Conservation (phyloP, 2,888 invertebrate genomes). For the Drosophila dives region DNA sequence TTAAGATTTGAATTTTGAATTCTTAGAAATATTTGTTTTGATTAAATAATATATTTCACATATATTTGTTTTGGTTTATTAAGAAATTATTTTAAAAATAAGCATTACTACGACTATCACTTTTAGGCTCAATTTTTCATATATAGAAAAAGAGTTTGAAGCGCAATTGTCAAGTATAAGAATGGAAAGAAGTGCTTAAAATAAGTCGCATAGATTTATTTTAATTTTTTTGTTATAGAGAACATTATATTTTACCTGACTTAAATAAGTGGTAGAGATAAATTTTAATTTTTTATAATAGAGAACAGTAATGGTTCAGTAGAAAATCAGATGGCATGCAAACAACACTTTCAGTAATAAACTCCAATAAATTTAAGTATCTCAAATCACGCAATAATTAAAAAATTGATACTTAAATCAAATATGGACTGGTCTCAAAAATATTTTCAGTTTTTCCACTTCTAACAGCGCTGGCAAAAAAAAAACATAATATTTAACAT, state of each 20-base stretch:
- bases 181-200: background rate
- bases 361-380: background rate
- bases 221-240: no score
- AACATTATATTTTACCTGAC: no score
- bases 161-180: background rate
- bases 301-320: background rate
- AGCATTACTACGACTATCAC: no score
- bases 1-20: no score
- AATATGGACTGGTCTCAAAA: background rate
- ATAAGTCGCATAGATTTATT: background rate
- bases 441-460: background rate
- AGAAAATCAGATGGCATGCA: background rate
- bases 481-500: background rate
- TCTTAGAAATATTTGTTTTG: no score
- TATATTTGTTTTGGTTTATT: no score
- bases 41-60: no score
- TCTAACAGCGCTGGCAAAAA: background rate
- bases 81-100: no score
- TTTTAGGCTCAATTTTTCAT: background rate
- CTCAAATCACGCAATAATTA: background rate
- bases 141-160: background rate
- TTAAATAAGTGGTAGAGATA: no score
- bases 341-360: background rate
- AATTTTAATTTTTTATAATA: accelerated
- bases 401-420: background rate